Evolutionary conservation across 2,113 vertebrate species (phyloP), one percentile per base, ranked within the genome.

Genomic region (Rhabdomys dilectus): DNA sequence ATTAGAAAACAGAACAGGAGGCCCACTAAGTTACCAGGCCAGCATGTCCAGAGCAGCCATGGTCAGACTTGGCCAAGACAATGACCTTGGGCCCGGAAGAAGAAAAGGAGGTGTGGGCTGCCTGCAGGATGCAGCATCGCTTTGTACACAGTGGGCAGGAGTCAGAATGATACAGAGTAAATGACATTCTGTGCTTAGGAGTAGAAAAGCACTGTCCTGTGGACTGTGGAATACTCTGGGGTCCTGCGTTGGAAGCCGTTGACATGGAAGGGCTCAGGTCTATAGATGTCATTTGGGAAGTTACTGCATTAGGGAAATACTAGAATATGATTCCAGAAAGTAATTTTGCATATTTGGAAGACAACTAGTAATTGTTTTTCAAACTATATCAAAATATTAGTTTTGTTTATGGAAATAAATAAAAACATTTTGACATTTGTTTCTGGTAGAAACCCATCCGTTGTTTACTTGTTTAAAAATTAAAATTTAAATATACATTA

Each of bases 401-500:
- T 51, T 84, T 81, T 72, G 36, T 51, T 73, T 90, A 70, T 73
- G 13, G 48, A 3, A 90, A 53, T 66, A 62, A 82, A 92, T n/a
- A 12, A n/a, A n/a, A n/a, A n/a, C 21, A 7, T 68, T 34, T 36
- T 51, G 13, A 36, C 12, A 66, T 39, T 66, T 85, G 64, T 85
- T 66, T 72, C 53, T 66, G 7, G 64, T 3, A 42, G 29, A 81
- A 60, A 45, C 4, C 12, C 39, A 53, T 21, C 45, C 10, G 13
- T 48, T 48, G 34, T 84, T 80, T 75, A 85, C 29, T 88, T 85
- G 34, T 42, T 80, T 85, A 95, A 93, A 94, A 88, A 48, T 36
- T n/a, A 29, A 53, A 56, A 45, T 81, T 87, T 77, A 75, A 76
- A 76, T 29, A 9, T 73, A 11, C 17, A 12, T 56, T 70, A n/a